phyloP scores from a whole-genome alignment of 2,888 invertebrate genomes.

The Brassicogethes aeneus region DNA sequence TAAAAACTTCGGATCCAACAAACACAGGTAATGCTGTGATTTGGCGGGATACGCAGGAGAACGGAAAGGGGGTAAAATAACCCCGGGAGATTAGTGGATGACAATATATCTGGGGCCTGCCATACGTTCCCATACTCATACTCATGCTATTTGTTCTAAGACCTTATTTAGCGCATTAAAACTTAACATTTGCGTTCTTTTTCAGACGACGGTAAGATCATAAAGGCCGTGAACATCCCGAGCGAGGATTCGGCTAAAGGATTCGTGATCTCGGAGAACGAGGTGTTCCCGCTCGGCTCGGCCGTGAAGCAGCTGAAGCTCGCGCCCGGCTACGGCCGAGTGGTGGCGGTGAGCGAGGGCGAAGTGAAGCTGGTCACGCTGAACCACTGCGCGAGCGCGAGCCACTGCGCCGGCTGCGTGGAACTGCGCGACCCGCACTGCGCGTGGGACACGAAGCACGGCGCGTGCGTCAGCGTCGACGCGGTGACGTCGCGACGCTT shows the following conservation, averaged over 20 bases:
- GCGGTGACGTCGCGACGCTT: slow-evolving; percentile 34
- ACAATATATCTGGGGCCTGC: too few relatives aligned
- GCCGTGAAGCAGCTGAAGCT: slow-evolving; percentile 71
- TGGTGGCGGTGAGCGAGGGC: slow-evolving; percentile 83
- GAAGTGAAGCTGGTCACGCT: slow-evolving; percentile 78
- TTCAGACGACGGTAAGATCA: slow-evolving; percentile 81
- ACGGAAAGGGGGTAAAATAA: too few relatives aligned
- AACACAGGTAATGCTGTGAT: too few relatives aligned
- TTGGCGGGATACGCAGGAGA: too few relatives aligned
- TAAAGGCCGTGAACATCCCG: slow-evolving; percentile 81
- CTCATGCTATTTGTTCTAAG: too few relatives aligned
- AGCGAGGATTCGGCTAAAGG: slow-evolving; percentile 55
- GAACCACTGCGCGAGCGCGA: slow-evolving; percentile 68
- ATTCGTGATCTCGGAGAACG: slow-evolving; percentile 76
- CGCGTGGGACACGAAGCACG: slow-evolving; percentile 74
- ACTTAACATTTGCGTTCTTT: slow-evolving; percentile 12
- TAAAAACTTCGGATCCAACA: too few relatives aligned
- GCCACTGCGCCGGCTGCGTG: slow-evolving; percentile 72
- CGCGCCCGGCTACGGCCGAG: slow-evolving; percentile 64
- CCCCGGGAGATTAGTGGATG: too few relatives aligned
- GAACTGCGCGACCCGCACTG: slow-evolving; percentile 94
- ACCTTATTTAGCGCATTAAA: slow-evolving; percentile 2
- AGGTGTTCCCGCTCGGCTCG: slow-evolving; percentile 60
- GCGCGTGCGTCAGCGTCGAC: slow-evolving; percentile 47
- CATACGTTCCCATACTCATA: too few relatives aligned